A percentile compares a stretch with the other conserved stretches of the same genome.
These are phyloP conservation scores for Amiota communis DNA, from an alignment of 2,888 invertebrate genomes.

Conservation along the genomic window DNA sequence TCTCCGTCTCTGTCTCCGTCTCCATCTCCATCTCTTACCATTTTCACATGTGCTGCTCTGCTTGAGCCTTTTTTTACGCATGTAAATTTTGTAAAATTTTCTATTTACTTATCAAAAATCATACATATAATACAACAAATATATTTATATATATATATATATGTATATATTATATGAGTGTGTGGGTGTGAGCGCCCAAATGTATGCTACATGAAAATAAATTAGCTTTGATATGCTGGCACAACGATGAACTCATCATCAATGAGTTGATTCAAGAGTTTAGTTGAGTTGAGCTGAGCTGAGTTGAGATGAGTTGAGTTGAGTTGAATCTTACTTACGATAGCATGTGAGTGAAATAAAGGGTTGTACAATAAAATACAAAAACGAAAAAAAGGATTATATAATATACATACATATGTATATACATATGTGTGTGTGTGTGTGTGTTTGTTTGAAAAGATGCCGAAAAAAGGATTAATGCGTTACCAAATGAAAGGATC, in stretches of 20 bases:
- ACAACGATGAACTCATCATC: slow-evolving; percentile 10
- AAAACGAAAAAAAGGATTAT: slow-evolving; percentile 67
- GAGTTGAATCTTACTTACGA: not conserved
- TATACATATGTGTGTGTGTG: slow-evolving; percentile 31
- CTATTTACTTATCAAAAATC: slow-evolving; percentile 66
- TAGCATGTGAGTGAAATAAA: not conserved
- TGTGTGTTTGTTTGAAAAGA: slow-evolving; percentile 56
- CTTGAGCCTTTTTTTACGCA: slow-evolving; percentile 32
- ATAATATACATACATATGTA: slow-evolving; percentile 57
- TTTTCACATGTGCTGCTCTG: too few species aligned
- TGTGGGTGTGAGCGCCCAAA: slow-evolving; percentile 48
- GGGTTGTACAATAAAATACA: slow-evolving; percentile 24
- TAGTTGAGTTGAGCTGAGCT: slow-evolving; percentile 25
- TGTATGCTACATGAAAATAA: slow-evolving; percentile 67
- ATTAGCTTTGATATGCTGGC: slow-evolving; percentile 64
- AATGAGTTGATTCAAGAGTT: slow-evolving; percentile 30
- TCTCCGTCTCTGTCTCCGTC: too few species aligned
- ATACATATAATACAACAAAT: slow-evolving; percentile 46
- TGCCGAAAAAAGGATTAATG: slow-evolving; percentile 68
- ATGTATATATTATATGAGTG: slow-evolving; percentile 28
- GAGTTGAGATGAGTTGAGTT: not conserved
- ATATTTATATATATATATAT: slow-evolving; percentile 46
- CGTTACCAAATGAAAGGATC: slow-evolving; percentile 29
- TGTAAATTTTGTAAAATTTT: slow-evolving; percentile 64
- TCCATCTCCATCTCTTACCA: too few species aligned